Base-by-base conservation (phyloP, 2,888 invertebrate genomes). In the Tribolium freemani region DNA sequence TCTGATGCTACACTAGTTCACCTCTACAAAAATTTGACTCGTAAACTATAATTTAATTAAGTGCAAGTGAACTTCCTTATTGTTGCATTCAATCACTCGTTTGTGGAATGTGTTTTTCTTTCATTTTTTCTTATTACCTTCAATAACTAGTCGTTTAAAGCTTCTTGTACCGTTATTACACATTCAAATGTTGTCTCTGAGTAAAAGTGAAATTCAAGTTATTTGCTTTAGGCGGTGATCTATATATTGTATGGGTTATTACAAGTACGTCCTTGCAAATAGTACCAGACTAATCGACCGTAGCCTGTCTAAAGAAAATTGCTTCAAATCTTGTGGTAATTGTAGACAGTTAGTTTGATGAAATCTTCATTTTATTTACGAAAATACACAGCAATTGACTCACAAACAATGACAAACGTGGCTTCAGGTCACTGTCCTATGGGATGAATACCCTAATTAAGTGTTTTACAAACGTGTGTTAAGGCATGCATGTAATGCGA, bases 141-240 rank as follows among this genome's bases (percentile, higher is more conserved):
- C 61, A 31, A 44, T n/a, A 38, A 57, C 31, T 13, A 11, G 26
- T 57, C 31, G 1, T 4, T 38, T 4, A 38, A 38, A 38, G 46
- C 54, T 45, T 67, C 56, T 53, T 30, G 50, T 53, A 60, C 69
- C 69, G 69, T 70, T 61, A 70, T 56, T 56, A 63, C 56, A 68
- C 48, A 70, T 63, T 53, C 63, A 70, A 61, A 70, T 31, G 31
- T 46, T 70, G 69, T 61, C 63, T 48, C 60, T 31, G 63, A 50
- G 69, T 70, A 70, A 70, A 70, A 70, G 69, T 70, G 69, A 70
- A 70, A 70, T 70, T 54, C 63, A 46, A 70, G 63, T 26, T 51
- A 63, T 70, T 61, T 45, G 54, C 69, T 54, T 6, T 6, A 51
- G 63, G 69, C 69, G 46, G 6, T 70, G 69, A 61, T 70, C 69